phyloP scores from a whole-genome alignment of 2,113 vertebrate genomes.

The Corvus hawaiiensis region DNA sequence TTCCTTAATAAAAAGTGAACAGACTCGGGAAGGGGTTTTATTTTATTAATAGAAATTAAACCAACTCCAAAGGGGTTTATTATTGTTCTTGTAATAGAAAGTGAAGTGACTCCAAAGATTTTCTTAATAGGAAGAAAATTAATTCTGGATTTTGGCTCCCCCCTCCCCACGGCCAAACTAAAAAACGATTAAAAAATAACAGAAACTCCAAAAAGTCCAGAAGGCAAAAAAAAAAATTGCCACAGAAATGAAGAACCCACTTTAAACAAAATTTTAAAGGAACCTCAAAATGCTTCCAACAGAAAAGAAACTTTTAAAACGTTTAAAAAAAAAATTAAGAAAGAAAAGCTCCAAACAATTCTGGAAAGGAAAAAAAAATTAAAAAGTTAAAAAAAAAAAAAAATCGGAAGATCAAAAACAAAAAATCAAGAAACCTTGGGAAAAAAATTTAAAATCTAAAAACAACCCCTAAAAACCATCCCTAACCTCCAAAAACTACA shows the following conservation, averaged over 20 bases:
- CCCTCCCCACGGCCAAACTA: background rate
- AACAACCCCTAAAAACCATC: background rate
- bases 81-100: background rate
- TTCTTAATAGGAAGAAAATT: background rate
- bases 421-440: background rate
- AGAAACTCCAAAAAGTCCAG: background rate
- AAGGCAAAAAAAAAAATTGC: background rate
- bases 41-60: background rate
- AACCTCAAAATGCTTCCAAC: background rate
- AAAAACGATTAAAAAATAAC: background rate
- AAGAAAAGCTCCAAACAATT: background rate
- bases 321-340: background rate
- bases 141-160: background rate
- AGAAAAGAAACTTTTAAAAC: rapidly evolving
- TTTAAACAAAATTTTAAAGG: background rate
- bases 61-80: background rate
- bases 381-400: background rate
- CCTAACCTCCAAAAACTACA: background rate
- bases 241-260: background rate
- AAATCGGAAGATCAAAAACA: background rate
- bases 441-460: background rate
- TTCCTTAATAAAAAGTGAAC: background rate
- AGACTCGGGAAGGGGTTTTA: background rate
- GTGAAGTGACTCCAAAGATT: background rate
- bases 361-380: background rate